Base-by-base conservation (phyloP, 2,113 vertebrate genomes). In the Scartelaos histophorus region DNA sequence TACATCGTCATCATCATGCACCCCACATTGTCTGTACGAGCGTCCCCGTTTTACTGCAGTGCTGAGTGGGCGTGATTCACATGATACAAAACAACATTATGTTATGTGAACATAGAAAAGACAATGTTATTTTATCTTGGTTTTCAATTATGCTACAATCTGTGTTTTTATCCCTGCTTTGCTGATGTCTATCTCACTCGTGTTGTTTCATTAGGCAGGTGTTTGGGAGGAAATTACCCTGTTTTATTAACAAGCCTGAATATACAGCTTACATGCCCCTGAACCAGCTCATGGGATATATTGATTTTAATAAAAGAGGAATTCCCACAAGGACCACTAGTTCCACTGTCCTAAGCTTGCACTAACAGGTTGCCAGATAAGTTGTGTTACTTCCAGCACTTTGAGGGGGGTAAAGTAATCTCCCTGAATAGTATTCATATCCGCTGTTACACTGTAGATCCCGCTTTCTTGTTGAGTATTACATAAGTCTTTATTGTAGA, bases 271-370 rank as follows among this genome's bases (percentile, higher is more conserved):
- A 0, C 49, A 2, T 46, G 70, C 62, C 43, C 49, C 60, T 69
- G 54, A 83, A 79, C 73, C 87, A 85, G 74, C 66, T 73, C 74
- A 70, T 82, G 87, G 75, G 85, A 77, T 85, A 77, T 85, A 83
- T 84, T 91, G 81, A 70, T 85, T 89, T 90, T 89, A 88, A 89
- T 89, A 87, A 90, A 86, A 66, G 81, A 29, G 69, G 81, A 87
- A 86, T 75, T 69, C 70, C 78, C 66, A 74, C 86, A 77, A 72
- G 80, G 86, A 76, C 70, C 9, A 0, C 49, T 76, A 49, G 64
- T 74, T 89, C 62, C 64, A 81, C 73, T 76, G 80, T 76, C 64
- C 70, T 70, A 46, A 74, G 66, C 73, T 67, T 58, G 65, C 73
- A 57, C 70, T 45, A 66, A 66, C 73, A 74, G 53, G 74, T 54